Evolutionary conservation across 2,797 vertebrate species (phyloP).

Genomic region (Eremophila alpestris): DNA sequence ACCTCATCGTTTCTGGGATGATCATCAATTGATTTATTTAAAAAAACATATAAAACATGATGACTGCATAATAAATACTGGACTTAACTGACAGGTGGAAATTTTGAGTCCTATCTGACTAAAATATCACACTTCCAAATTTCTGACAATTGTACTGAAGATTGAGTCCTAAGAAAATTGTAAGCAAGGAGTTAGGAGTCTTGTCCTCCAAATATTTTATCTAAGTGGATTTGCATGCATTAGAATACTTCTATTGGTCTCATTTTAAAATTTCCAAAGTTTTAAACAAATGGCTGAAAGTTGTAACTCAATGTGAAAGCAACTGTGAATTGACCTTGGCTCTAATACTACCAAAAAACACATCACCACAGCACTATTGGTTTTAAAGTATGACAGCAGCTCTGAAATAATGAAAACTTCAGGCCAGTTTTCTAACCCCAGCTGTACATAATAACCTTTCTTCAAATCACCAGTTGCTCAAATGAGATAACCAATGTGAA

Average conservation of each 20-base stretch:
- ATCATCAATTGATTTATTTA: neutral
- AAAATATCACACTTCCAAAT: neutral
- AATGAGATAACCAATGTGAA: neutral
- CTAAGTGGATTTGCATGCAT: neutral
- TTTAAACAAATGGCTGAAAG: neutral
- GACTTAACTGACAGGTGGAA: neutral
- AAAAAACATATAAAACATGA: neutral
- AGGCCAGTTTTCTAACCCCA: neutral
- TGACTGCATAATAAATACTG: neutral
- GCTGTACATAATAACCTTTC: neutral
- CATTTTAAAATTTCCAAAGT: neutral
- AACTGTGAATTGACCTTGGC: neutral
- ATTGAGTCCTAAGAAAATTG: neutral
- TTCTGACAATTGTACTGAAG: neutral
- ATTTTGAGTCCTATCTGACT: neutral
- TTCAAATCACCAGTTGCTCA: neutral
- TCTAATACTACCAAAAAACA: neutral
- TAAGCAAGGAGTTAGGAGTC: neutral
- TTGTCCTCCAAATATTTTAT: neutral
- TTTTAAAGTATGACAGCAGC: neutral
- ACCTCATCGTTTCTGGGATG: rapidly evolving
- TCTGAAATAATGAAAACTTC: neutral
- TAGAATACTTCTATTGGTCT: neutral
- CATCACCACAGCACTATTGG: rapidly evolving
- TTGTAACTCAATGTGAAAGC: neutral